phyloP scores from a whole-genome alignment of 2,888 invertebrate species.

The Drosophila helvetica region DNA sequence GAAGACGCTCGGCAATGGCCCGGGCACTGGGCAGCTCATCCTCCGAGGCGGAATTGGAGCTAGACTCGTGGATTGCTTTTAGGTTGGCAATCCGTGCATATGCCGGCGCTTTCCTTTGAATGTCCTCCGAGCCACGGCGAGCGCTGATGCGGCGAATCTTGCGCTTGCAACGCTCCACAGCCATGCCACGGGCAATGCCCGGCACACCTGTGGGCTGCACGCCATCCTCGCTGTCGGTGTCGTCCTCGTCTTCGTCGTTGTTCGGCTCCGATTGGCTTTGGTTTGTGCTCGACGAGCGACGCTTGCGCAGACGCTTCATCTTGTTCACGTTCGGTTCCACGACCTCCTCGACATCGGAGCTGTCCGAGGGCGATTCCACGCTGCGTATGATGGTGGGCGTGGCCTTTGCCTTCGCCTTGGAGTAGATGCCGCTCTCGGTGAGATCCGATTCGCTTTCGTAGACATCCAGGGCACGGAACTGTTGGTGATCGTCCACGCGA shows the following conservation, averaged over 20 bases:
- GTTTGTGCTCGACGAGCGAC: conserved; percentile 78
- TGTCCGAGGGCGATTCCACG: conserved; percentile 67
- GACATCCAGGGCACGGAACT: conserved; percentile 85
- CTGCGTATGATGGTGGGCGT: conserved; percentile 73
- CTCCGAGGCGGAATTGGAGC: conserved; percentile 64
- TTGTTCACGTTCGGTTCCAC: conserved; percentile 53
- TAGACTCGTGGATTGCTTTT: conserved; percentile 52
- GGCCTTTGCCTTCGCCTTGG: conserved; percentile 64
- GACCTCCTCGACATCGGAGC: conserved; percentile 58
- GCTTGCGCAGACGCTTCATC: conserved; percentile 81
- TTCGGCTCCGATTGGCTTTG: conserved; percentile 69
- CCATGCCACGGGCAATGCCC: conserved; percentile 79
- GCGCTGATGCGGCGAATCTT: conserved; percentile 55
- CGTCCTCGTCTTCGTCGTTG: conserved; percentile 43
- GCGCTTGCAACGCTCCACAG: conserved; percentile 75
- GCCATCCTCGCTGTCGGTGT: conserved; percentile 57
- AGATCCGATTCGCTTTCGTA: conserved; percentile 86
- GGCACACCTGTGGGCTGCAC: conserved; percentile 69
- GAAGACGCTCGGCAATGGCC: conserved; percentile 79
- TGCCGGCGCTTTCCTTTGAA: neutral
- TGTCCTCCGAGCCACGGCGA: conserved; percentile 49
- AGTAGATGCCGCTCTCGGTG: conserved; percentile 82
- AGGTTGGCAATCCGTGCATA: neutral
- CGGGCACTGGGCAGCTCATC: conserved; percentile 75
- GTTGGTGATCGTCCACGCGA: conserved; percentile 82